Percentiles rank a stretch among this genome's conserved stretches.
phyloP scores from a whole-genome alignment of 30 jellyfish, hydroid and myxozoan species.

The Morbakka virulenta region DNA sequence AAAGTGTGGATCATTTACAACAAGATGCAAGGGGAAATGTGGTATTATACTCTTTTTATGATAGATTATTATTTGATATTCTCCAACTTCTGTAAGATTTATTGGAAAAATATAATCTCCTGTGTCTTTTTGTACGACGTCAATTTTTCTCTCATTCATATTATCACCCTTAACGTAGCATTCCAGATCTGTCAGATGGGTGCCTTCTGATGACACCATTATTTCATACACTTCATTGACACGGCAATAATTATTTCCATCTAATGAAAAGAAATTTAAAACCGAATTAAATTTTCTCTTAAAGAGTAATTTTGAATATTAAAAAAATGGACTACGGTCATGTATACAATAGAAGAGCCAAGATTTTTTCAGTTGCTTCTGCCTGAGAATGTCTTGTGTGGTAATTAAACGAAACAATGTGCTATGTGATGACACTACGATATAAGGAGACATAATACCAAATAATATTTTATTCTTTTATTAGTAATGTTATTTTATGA shows the following conservation, averaged over 20 bases:
- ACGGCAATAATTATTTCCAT: not conserved
- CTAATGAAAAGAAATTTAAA: not conserved
- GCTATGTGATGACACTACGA: too few relatives aligned
- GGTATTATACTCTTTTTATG: not conserved
- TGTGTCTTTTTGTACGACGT: not conserved
- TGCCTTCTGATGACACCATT: too few relatives aligned
- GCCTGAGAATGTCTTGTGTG: too few relatives aligned
- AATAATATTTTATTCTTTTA: too few relatives aligned
- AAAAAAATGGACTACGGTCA: too few relatives aligned
- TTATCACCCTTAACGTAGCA: not conserved
- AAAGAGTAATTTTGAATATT: too few relatives aligned
- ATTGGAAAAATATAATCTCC: not conserved
- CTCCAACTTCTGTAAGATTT: not conserved
- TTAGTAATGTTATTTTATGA: too few relatives aligned
- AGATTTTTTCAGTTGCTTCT: too few relatives aligned
- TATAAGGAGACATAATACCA: too few relatives aligned
- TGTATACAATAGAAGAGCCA: too few relatives aligned
- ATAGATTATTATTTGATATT: not conserved
- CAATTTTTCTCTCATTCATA: not conserved
- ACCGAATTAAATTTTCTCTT: too few relatives aligned
- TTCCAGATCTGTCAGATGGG: not conserved
- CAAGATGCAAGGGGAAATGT: constrained; percentile 58
- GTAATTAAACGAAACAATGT: too few relatives aligned
- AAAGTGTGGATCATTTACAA: constrained; percentile 77
- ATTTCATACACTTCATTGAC: not conserved